Conservation (phyloP, 2,888 invertebrate species). For the Drosophila colorata region DNA sequence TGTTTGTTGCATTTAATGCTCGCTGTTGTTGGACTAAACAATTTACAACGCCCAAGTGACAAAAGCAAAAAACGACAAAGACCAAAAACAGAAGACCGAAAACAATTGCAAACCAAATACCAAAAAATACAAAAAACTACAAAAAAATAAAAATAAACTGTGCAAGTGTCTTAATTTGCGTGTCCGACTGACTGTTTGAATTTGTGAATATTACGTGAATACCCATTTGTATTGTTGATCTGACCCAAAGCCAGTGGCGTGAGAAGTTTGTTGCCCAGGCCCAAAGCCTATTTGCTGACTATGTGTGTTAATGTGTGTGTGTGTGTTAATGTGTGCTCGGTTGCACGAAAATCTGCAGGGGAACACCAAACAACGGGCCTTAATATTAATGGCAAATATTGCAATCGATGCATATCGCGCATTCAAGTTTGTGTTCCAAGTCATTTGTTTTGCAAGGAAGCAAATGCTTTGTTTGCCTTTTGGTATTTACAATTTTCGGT, state of each 20-base stretch:
- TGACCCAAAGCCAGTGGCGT: slow-evolving; percentile 34
- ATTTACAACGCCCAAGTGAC: slow-evolving; percentile 44
- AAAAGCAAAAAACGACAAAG: slow-evolving; percentile 1
- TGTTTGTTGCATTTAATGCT: slow-evolving; percentile 11
- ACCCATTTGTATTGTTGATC: slow-evolving; percentile 42
- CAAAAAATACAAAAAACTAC: not conserved
- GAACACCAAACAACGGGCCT: slow-evolving; percentile 3
- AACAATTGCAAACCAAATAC: slow-evolving; percentile 29
- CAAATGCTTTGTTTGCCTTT: slow-evolving; percentile 28
- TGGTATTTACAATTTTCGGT: not conserved
- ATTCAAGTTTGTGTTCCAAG: slow-evolving; percentile 66
- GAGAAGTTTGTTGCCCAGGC: slow-evolving; percentile 34
- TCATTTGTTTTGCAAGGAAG: slow-evolving; percentile 66
- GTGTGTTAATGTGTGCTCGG: slow-evolving; percentile 10
- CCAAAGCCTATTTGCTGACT: slow-evolving; percentile 1
- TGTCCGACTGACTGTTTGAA: slow-evolving; percentile 38
- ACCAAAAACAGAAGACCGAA: slow-evolving; percentile 24
- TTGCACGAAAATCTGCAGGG: slow-evolving; percentile 26
- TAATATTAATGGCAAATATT: slow-evolving; percentile 51
- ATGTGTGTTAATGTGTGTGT: slow-evolving; percentile 1
- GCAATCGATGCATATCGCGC: slow-evolving; percentile 33
- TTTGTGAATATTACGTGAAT: slow-evolving; percentile 56
- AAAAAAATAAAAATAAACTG: slow-evolving; percentile 30
- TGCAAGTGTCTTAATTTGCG: slow-evolving; percentile 68
- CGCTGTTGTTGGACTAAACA: slow-evolving; percentile 47